Base-by-base conservation (phyloP, 2,797 vertebrate genomes). In the Gymnopithys bicolor region DNA sequence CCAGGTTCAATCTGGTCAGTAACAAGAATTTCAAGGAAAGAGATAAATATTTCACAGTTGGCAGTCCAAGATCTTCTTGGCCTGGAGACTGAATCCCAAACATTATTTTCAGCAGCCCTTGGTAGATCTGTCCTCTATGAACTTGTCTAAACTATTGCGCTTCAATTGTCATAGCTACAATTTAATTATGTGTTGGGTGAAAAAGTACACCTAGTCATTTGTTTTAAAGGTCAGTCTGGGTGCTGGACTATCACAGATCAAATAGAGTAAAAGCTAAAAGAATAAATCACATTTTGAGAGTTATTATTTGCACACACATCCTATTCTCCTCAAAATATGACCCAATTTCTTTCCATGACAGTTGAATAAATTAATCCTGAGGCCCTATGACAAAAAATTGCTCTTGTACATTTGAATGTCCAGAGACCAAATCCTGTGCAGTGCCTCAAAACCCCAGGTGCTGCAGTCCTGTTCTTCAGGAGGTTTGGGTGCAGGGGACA, bases 191-290 rank as follows among this genome's bases (percentile, higher is more conserved):
- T 60, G 55, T 63, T 70, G 48, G 45, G 32, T 76, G 63, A 90
- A 94, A 86, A 93, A 84, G 48, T 67, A 59, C 62, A 90, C 51
- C 53, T 58, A 45, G n/a, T 90, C 45, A 51, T 73, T 94, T 91
- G 53, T 59, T 87, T 79, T 82, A 69, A 76, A 94, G 67, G 79
- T 91, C 58, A 79, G 35, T 13, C 63, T 88, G n/a, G n/a, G 35
- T 66, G 30, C 48, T 73, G 63, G 28, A 30, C 87, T 95, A 71
- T 82, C n/a, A 49, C 74, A 89, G 70, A 59, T 82, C 66, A 86
- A 86, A 88, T 56, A 90, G 7, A 76, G 43, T 3, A 5, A 90
- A 85, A 89, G 19, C 46, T 70, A 18, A 74, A 71, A 90, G 56
- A 74, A 86, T 21, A 70, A 79, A 80, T 80, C 45, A 77, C 35